Evolutionary conservation across 2,888 invertebrate species (phyloP).

Genomic region (Physocephala rufipes): DNA sequence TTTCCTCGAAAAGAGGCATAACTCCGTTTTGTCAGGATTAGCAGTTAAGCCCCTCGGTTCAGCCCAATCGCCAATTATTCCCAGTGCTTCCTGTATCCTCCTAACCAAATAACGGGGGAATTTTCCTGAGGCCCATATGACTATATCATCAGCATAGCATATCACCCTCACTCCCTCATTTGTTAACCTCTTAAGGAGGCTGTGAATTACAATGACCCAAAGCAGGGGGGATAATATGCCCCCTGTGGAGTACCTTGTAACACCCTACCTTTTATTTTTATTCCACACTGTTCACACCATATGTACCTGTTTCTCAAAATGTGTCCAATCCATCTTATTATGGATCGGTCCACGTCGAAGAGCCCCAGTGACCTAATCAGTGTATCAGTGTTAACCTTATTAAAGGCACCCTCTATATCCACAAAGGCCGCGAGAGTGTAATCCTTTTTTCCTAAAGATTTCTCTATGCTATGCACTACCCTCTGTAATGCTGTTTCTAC

Average conservation of each 20-base stretch:
- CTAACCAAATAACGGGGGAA: not conserved
- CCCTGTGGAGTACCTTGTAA: not conserved
- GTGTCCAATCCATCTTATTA: not conserved
- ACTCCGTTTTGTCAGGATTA: no score
- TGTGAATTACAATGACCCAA: not conserved
- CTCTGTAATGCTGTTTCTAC: no score
- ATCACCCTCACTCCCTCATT: not conserved
- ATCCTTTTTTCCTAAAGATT: not conserved
- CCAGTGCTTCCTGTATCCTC: not conserved
- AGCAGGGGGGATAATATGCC: conserved; percentile 18
- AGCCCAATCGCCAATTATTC: no score
- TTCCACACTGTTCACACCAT: not conserved
- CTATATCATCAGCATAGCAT: conserved; percentile 3
- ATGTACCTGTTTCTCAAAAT: not conserved
- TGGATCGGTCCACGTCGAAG: not conserved
- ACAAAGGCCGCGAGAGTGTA: not conserved
- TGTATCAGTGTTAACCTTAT: not conserved
- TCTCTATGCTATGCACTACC: no score
- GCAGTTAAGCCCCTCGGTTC: no score
- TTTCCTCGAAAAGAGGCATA: no score
- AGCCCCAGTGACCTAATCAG: not conserved
- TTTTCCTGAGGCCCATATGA: not conserved
- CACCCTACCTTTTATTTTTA: not conserved
- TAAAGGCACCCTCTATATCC: not conserved
- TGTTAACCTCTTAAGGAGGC: not conserved